phyloP scores from a whole-genome alignment of 2,888 invertebrate species.

The Eledona agricola region DNA sequence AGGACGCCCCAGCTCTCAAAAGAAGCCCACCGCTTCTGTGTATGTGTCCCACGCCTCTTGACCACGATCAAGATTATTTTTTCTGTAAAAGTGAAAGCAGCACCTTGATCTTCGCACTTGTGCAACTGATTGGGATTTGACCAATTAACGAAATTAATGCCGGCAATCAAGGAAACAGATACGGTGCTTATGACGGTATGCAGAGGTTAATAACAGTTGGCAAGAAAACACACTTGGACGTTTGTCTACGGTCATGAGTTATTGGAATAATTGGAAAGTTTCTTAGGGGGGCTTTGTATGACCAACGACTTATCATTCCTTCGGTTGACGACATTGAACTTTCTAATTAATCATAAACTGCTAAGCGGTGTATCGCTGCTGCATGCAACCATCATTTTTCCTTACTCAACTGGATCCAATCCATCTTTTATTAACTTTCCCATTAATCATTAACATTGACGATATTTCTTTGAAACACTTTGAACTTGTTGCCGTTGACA shows the following conservation, averaged over 20 bases:
- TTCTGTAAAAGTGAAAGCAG: no score
- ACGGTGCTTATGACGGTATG: slow-evolving; percentile 10
- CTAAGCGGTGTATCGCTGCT: slow-evolving; percentile 4
- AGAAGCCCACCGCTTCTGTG: no score
- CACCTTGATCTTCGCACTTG: no score
- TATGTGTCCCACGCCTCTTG: no score
- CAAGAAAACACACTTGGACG: slow-evolving; percentile 8
- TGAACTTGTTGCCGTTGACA: background rate
- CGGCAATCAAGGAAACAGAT: slow-evolving; percentile 6
- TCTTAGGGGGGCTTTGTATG: background rate
- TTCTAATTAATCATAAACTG: slow-evolving; percentile 20
- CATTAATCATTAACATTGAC: slow-evolving; percentile 6
- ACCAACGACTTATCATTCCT: slow-evolving; percentile 10
- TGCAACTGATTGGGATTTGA: background rate
- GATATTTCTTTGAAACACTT: slow-evolving; percentile 3
- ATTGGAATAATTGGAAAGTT: slow-evolving; percentile 17
- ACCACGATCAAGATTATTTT: no score
- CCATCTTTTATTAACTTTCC: slow-evolving; percentile 15
- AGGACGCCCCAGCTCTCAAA: no score
- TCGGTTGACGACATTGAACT: slow-evolving; percentile 14
- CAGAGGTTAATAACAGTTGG: slow-evolving; percentile 4
- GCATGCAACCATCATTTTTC: background rate
- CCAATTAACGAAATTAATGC: slow-evolving; percentile 9
- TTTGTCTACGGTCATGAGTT: slow-evolving; percentile 8
- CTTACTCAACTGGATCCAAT: slow-evolving; percentile 4